A percentile compares a stretch with the other conserved stretches of the same genome.
Conservation (phyloP, 2,888 invertebrate genomes). For the Yponomeuta plumbellus region DNA sequence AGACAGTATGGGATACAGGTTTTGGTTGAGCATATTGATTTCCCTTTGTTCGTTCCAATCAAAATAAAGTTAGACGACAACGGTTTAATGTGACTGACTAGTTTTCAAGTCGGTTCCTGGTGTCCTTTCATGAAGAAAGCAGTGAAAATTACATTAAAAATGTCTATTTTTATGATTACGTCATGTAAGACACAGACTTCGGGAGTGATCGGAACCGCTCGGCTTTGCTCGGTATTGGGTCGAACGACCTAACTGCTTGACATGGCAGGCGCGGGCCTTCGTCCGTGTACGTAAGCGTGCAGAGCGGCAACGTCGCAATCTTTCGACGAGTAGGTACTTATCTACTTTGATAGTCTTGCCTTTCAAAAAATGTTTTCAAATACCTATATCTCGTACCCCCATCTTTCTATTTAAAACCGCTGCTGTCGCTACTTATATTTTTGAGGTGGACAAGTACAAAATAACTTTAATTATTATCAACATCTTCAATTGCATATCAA, state of each 20-base stretch:
- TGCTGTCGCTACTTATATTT: background rate
- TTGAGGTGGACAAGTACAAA: background rate
- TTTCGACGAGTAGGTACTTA: slow-evolving; percentile 24
- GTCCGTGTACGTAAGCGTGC: slow-evolving; percentile 26
- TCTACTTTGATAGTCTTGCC: background rate
- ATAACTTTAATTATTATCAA: background rate
- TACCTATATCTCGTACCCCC: background rate
- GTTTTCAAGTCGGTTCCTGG: background rate
- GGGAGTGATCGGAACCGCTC: slow-evolving; percentile 36
- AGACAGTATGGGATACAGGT: background rate
- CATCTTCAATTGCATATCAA: background rate
- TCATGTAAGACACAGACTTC: slow-evolving; percentile 23
- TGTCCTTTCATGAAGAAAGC: background rate
- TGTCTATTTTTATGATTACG: slow-evolving; percentile 43
- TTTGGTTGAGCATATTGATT: background rate
- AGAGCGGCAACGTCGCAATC: slow-evolving; percentile 63
- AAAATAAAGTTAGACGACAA: background rate
- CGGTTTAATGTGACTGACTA: background rate
- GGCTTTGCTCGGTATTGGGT: slow-evolving; percentile 38
- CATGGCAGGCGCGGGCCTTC: slow-evolving; percentile 33
- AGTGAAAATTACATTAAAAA: slow-evolving; percentile 1
- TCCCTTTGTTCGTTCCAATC: background rate
- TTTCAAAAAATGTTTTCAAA: background rate
- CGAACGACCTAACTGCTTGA: slow-evolving; percentile 41
- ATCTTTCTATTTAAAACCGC: background rate